phyloP scores from a whole-genome alignment of 1,140 invertebrate species.

The Pogonomyrmex californicus region DNA sequence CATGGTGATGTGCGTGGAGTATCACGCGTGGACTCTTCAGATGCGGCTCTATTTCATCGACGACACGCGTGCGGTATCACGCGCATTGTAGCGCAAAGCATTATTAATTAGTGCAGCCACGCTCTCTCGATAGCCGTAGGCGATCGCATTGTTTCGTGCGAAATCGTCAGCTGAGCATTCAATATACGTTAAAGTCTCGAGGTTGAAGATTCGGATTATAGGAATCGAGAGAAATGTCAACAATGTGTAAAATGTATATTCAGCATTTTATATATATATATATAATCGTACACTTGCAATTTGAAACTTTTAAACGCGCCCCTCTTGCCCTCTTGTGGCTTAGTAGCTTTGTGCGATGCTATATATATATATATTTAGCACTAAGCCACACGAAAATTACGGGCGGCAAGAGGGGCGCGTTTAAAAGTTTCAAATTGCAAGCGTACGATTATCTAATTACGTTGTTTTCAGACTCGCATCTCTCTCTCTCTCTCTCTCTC shows the following conservation, averaged over 20 bases:
- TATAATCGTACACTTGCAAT: background rate
- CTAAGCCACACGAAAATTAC: background rate
- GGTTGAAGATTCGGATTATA: background rate
- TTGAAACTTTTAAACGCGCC: background rate
- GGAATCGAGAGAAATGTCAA: background rate
- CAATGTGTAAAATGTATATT: background rate
- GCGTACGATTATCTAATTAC: background rate
- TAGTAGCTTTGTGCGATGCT: no score
- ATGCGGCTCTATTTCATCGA: background rate
- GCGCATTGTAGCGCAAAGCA: background rate
- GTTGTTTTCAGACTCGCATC: background rate
- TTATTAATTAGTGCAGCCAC: constrained; percentile 44
- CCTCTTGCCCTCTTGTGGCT: background rate
- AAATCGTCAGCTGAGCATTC: constrained; percentile 44
- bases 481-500: background rate
- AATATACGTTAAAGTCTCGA: background rate
- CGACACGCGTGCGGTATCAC: background rate
- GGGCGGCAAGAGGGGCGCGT: background rate
- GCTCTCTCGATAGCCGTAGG: background rate
- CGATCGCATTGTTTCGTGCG: constrained; percentile 33
- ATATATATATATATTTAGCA: no score
- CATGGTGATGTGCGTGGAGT: background rate
- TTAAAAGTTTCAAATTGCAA: background rate
- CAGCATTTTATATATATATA: no score
- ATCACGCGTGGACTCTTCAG: background rate